Base-by-base conservation (phyloP, 2,113 vertebrate genomes). In the Pycnonotus jocosus region DNA sequence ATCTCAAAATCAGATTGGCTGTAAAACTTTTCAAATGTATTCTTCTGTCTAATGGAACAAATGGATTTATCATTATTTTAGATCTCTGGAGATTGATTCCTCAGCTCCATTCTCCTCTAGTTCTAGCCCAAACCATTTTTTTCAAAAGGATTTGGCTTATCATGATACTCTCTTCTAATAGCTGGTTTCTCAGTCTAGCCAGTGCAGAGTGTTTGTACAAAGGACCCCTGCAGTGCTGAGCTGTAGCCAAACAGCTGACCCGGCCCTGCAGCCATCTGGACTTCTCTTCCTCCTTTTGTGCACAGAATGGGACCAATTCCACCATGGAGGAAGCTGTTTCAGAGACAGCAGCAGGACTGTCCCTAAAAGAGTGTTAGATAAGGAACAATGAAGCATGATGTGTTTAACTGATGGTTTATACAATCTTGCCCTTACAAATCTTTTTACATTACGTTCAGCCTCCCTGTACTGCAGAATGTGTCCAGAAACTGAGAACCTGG, bases 391-490 rank as follows among this genome's bases (percentile, higher is more conserved):
- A 71, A 83, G 40, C 50, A 45, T 84, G 4, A 31, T 93, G 53
- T 72, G 85, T 27, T 54, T 94, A 74, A 84, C 38, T 71, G 28
- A 25, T 50, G 70, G 35, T 71, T 88, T 64, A 64, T 47, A 45
- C 37, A 47, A 5, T 76, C 18, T 79, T 90, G 8, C 33, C 38
- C 28, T 88, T 88, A 68, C 27, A 85, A 93, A 80, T 85, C 15
- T 64, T 80, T 91, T 31, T 86, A 35, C 2, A 1, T 90, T 92
- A 30, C 42, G 8, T 80, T 92, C 95, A 99, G 99, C 98, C 53
- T 99, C 98, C 77, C 89, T 99, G 47, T 99, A 99, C 94, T 98
- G 98, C 97, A 98, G 97, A 85, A 96, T 98, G 60, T 98, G 98
- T 84, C 90, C 98, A 77, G 98, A 98, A 93, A 95, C 96, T 79